phyloP scores from a whole-genome alignment of 1,140 invertebrate species.

The Formica exsecta region DNA sequence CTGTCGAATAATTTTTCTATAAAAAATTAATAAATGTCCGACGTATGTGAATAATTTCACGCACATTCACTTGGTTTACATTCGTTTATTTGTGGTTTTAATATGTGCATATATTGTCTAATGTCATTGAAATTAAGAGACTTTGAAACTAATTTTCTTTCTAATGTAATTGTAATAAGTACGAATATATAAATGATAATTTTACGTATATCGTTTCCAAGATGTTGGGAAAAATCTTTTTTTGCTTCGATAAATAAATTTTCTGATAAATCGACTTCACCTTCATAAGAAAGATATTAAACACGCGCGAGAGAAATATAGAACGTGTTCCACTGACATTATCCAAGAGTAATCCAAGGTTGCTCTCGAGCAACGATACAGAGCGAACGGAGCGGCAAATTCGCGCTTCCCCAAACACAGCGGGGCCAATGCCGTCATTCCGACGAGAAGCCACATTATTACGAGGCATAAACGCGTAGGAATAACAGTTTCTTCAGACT shows the following conservation, averaged over 20 bases:
- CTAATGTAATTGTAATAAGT: too few species aligned
- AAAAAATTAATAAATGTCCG: not conserved
- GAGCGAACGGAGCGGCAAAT: not conserved
- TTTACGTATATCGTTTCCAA: too few species aligned
- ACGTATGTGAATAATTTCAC: not conserved
- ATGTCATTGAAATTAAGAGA: not conserved
- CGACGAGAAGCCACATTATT: slow-evolving; percentile 10
- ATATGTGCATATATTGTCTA: not conserved
- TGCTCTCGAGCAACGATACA: not conserved
- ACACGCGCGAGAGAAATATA: not conserved
- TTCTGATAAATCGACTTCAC: too few species aligned
- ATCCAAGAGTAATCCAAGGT: slow-evolving; percentile 39
- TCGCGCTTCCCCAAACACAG: slow-evolving; percentile 41
- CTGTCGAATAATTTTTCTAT: not conserved
- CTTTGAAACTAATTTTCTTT: too few species aligned
- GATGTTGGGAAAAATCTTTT: too few species aligned
- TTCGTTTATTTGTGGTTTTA: too few species aligned
- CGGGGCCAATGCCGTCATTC: not conserved
- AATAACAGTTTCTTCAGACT: slow-evolving; percentile 49
- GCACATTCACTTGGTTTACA: too few species aligned
- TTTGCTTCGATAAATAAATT: not conserved
- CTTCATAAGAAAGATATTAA: not conserved
- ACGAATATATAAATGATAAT: too few species aligned
- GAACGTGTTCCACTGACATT: slow-evolving; percentile 29
- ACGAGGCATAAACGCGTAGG: slow-evolving; percentile 27